Percentiles rank a stretch among this genome's conserved stretches.
phyloP scores from a whole-genome alignment of 1,140 invertebrate genomes.

The Ephestia elutella region DNA sequence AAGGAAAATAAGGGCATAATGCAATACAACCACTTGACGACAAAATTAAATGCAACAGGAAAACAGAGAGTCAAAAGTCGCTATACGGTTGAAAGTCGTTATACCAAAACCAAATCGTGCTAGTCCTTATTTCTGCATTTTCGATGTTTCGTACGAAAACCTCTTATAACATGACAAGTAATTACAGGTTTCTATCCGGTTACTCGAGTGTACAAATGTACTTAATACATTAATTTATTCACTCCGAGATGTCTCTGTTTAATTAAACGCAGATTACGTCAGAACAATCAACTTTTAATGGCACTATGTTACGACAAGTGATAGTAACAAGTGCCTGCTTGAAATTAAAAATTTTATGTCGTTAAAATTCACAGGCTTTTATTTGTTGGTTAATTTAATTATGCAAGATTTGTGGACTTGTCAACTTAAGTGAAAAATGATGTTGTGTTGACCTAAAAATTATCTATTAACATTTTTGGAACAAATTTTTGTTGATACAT shows the following conservation, averaged over 20 bases:
- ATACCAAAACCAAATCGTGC: no score
- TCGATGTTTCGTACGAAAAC: background rate
- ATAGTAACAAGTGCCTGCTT: background rate
- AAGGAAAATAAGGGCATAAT: no score
- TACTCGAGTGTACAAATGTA: background rate
- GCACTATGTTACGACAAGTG: background rate
- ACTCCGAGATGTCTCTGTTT: background rate
- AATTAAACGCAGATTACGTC: background rate
- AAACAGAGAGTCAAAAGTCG: no score
- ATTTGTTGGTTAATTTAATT: no score
- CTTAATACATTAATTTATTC: background rate
- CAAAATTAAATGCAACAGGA: no score
- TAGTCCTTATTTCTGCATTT: background rate
- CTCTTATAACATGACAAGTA: background rate
- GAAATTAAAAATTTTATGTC: conserved; percentile 9
- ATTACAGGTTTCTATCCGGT: background rate
- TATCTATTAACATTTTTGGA: no score
- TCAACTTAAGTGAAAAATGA: no score
- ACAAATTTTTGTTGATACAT: no score
- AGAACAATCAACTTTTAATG: background rate
- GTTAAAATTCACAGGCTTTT: background rate
- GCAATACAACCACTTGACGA: no score
- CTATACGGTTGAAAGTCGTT: no score
- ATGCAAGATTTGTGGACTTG: no score
- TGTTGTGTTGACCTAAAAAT: no score